phyloP scores from a whole-genome alignment of 30 jellyfish, hydroid and myxozoan genomes.

The Rhopilema esculentum region DNA sequence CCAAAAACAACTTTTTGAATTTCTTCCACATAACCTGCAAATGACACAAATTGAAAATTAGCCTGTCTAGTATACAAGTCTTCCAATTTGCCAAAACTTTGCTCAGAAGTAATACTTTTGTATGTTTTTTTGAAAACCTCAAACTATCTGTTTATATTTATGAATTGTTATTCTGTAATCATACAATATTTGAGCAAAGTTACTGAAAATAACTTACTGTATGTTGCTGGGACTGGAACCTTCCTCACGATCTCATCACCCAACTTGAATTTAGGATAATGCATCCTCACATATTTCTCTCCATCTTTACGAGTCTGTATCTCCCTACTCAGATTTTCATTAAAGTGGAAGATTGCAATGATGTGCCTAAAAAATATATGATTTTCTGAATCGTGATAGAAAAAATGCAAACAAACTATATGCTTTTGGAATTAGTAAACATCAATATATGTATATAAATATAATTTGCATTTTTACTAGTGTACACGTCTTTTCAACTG shows the following conservation, averaged over 20 bases:
- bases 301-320: neutral
- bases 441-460: neutral
- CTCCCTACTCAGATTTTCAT: neutral
- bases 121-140: neutral
- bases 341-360: neutral
- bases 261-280: neutral
- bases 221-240: neutral
- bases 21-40: slow-evolving; percentile 16
- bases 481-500: no score
- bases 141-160: neutral
- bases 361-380: neutral
- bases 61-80: neutral
- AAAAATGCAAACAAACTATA: neutral
- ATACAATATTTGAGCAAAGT: neutral
- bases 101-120: neutral
- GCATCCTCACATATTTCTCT: neutral
- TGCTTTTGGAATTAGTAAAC: neutral
- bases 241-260: neutral
- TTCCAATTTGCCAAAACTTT: neutral
- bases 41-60: neutral
- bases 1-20: slow-evolving; percentile 1
- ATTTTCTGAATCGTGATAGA: neutral
- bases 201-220: neutral
- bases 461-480: no score
- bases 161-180: neutral